phyloP scores from a whole-genome alignment of 2,888 invertebrate genomes.

The Cylloceria caligata region DNA sequence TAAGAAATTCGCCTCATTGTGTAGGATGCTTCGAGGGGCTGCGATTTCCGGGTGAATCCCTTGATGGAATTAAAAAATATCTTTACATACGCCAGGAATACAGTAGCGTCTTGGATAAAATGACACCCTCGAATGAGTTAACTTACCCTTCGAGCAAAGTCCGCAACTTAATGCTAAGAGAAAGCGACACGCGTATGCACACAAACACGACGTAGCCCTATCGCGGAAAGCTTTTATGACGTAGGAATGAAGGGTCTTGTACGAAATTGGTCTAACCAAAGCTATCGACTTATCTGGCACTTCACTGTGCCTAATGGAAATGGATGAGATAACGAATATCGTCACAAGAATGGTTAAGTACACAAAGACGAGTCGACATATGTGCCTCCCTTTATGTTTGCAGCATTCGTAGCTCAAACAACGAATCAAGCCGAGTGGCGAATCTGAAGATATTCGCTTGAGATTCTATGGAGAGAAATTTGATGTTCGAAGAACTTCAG shows the following conservation, averaged over 20 bases:
- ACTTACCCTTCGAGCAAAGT: background rate
- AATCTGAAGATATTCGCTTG: no score
- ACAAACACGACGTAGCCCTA: background rate
- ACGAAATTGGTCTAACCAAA: background rate
- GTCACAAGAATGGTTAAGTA: background rate
- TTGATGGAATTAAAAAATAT: slow-evolving; percentile 6
- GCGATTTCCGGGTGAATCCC: slow-evolving; percentile 2
- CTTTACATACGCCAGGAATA: background rate
- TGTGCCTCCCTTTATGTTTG: slow-evolving; percentile 15
- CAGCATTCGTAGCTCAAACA: slow-evolving; percentile 27
- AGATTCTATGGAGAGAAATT: slow-evolving; percentile 15
- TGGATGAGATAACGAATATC: background rate
- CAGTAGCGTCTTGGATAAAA: background rate
- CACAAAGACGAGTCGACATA: background rate
- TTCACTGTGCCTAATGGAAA: background rate
- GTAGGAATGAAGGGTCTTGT: background rate
- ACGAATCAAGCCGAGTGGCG: slow-evolving; percentile 3
- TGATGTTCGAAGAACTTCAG: slow-evolving; percentile 32
- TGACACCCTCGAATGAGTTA: background rate
- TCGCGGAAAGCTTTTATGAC: no score
- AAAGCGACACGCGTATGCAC: background rate
- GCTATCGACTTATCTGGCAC: background rate
- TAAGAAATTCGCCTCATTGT: background rate
- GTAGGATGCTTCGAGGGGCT: background rate
- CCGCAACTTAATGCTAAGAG: background rate